Base-by-base conservation (phyloP, 2,113 vertebrate genomes). In the Reinhardtius hippoglossoides region DNA sequence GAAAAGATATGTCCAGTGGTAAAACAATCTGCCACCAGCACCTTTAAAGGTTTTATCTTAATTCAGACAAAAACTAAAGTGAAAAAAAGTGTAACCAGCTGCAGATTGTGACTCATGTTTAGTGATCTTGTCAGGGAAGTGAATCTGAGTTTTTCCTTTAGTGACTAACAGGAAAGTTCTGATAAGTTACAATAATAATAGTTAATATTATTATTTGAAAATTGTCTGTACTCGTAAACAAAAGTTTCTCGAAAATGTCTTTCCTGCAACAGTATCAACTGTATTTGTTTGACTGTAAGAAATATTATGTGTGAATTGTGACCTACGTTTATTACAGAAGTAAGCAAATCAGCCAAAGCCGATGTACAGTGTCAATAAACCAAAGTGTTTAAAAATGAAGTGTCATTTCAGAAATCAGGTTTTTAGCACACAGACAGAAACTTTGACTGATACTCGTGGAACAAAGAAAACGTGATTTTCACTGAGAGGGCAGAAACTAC, bases 401-500 rank as follows among this genome's bases (percentile, higher is more conserved):
- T 52, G 50, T 65, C 23, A 42, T 78, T 72, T 23, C 20, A 46
- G 4, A 65, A 50, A 7, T 31, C 31, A 1, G 21, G 20, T 54
- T 67, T 71, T 5, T 67, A n/a, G n/a, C n/a, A 50, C 42, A 48
- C 5, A 69, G 56, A 76, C 62, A 50, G 80, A 87, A 87, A 82
- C 74, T 75, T 18, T 57, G 71, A 76, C 77, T 72, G 83, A 85
- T 57, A 90, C 82, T 71, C 1, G 1, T 50, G n/a, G 48, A 80
- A 79, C 60, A 61, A 67, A 42, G 70, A 77, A 65, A 75, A 14
- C 9, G 9, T n/a, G 52, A 66, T 65, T 81, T 56, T 68, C 55
- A 81, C 57, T 44, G 37, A 55, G 20, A 74, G 62, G 73, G 18
- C 76, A 78, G 70, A 90, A 87, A 86, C 82, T 67, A 68, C 12